Percentiles rank a stretch among this genome's conserved stretches.
Evolutionary conservation across 2,888 invertebrate species (phyloP).

Genomic region (Nycteola revayana): DNA sequence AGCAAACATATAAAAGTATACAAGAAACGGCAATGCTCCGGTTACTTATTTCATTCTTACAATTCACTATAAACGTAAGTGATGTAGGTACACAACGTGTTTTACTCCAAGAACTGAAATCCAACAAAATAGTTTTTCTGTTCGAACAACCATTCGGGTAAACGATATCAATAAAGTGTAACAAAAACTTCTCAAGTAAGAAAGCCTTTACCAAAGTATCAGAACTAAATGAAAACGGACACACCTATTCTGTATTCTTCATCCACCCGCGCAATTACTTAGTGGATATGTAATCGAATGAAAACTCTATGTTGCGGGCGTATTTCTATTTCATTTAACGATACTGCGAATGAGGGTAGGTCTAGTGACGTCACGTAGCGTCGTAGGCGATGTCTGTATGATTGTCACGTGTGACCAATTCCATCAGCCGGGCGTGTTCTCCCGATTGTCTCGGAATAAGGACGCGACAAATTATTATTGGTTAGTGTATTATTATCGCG

Average conservation of each 20-base stretch:
- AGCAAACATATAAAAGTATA: too few relatives aligned
- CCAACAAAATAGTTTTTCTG: constrained; percentile 3
- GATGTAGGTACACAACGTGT: background rate
- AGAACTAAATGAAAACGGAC: constrained; percentile 11
- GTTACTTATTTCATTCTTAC: too few relatives aligned
- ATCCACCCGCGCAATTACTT: constrained; percentile 27
- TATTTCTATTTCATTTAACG: constrained; percentile 29
- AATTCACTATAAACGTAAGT: too few relatives aligned
- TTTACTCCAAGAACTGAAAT: constrained; percentile 3
- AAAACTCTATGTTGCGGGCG: constrained; percentile 23
- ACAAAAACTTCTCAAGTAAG: constrained; percentile 5
- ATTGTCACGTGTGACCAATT: constrained; percentile 28
- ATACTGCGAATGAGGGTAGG: constrained; percentile 23
- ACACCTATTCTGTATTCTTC: constrained; percentile 16
- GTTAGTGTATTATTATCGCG: constrained; percentile 4
- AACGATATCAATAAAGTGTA: constrained; percentile 5
- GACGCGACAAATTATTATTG: constrained; percentile 21
- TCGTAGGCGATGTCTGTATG: constrained; percentile 21
- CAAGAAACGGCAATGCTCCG: too few relatives aligned
- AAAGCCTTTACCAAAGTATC: background rate
- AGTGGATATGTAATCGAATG: constrained; percentile 32
- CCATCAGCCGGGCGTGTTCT: constrained; percentile 26
- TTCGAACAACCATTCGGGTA: constrained; percentile 3
- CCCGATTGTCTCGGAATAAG: constrained; percentile 10
- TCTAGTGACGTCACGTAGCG: background rate